Evolutionary conservation across 1,140 invertebrate species (phyloP), one percentile per base, ranked within the genome.

Genomic region (Apis laboriosa): DNA sequence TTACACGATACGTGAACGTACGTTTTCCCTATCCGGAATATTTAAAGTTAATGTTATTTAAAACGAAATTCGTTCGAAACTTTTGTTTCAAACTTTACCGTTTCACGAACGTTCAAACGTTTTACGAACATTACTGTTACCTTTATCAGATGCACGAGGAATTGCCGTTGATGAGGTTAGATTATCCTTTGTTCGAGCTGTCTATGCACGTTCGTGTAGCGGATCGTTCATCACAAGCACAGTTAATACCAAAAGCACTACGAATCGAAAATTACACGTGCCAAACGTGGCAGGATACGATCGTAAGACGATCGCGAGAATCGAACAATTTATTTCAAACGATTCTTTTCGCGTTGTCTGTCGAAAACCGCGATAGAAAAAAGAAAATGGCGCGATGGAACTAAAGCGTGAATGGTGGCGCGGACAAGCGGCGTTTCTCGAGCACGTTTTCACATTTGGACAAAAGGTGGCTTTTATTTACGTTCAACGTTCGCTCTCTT

Each of bases 381-480:
- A 60, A 72, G 28, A 66, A 73, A 43, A 24, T 74, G 28, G 3
- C 21, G 34, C 34, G 24, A 51, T 7, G 28, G 43, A 51, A 80
- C 49, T 67, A 75, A 80, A 74, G 55, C 5, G 43, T 13, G 56
- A 73, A 80, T 55, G 9, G 21, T 5, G 19, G 12, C 19, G 53
- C 19, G 71, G 17, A 51, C 68, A 60, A 43, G 55, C 24, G 56
- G 11, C 56, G 77, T 73, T 73, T 72, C 78, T 58, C 60, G 28
- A 74, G 71, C 34, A 74, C 51, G 70, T 74, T 80, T 74, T 66
- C 71, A 56, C 53, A 28, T 68, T 75, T 68, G 73, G 24, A 76
- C 73, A 58, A 68, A 68, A 53, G 63, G 55, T 58, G 11, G 77
- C 67, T 81, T 81, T 81, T 76, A 76, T 81, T 81, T 81, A 81